Conservation (phyloP, 2,113 vertebrate genomes). For the Cyphomyrus plagiostoma region DNA sequence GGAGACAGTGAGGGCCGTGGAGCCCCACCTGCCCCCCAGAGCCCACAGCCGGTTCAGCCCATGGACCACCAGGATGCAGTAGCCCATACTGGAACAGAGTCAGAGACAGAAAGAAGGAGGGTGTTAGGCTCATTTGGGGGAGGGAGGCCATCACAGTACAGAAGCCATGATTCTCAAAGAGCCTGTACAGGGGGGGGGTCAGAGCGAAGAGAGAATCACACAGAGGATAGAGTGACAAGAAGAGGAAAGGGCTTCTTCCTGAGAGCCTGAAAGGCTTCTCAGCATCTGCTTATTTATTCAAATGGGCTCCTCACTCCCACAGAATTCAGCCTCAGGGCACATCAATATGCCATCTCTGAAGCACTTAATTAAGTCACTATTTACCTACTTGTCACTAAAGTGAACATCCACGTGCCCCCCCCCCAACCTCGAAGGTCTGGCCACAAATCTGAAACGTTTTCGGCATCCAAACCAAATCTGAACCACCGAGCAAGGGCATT, state of each 20-base stretch:
- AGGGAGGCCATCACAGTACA: neutral
- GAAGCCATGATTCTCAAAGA: neutral
- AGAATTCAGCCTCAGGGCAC: neutral
- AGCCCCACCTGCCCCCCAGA: constrained; percentile 67
- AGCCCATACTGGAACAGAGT: constrained; percentile 76
- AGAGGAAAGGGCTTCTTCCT: neutral
- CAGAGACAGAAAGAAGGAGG: neutral
- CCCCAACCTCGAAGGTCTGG: neutral
- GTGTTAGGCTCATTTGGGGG: neutral
- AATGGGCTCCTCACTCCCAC: neutral
- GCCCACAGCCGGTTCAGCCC: constrained; percentile 75
- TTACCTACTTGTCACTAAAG: neutral
- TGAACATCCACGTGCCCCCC: neutral
- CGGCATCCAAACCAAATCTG: neutral
- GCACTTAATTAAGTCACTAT: neutral
- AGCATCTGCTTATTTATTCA: neutral
- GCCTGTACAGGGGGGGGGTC: neutral
- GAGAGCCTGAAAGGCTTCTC: neutral
- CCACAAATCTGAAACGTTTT: neutral
- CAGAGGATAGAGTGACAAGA: neutral
- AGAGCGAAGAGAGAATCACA: neutral
- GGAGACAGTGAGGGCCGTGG: constrained; percentile 60
- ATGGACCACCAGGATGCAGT: constrained; percentile 86
- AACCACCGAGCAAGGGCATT: neutral
- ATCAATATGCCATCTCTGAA: neutral